Evolutionary conservation across 2,888 invertebrate species (phyloP).

Genomic region (Erebia palarica): DNA sequence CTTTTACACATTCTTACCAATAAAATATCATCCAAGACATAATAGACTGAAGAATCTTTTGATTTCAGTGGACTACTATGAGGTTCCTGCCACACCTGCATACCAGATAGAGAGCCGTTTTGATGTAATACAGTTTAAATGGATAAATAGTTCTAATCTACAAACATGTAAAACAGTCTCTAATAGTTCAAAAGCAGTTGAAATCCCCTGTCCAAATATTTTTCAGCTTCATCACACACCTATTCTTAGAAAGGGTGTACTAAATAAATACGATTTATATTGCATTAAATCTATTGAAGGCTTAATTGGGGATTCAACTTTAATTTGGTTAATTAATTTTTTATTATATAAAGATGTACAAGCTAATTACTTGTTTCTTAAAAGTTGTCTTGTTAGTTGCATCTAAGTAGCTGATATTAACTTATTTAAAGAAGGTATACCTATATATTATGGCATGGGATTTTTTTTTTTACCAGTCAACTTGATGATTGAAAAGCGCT

Average conservation of each 20-base stretch:
- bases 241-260: constrained; percentile 40
- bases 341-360: constrained; percentile 52
- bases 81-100: constrained; percentile 50
- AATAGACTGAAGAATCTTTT: constrained; percentile 14
- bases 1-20: too few relatives aligned
- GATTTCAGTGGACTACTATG: constrained; percentile 51
- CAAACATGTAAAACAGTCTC: neutral
- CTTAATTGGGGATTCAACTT: constrained; percentile 42
- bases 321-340: constrained; percentile 58
- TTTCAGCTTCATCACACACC: constrained; percentile 1
- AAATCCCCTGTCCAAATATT: neutral
- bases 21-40: neutral
- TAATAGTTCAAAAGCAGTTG: neutral
- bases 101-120: constrained; percentile 56
- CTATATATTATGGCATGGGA: too few relatives aligned
- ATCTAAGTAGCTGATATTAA: constrained; percentile 1
- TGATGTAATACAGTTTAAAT: constrained; percentile 41
- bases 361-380: constrained; percentile 53
- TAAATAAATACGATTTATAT: constrained; percentile 50
- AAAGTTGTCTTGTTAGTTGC: constrained; percentile 41
- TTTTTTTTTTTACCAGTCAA: too few relatives aligned
- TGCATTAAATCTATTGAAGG: constrained; percentile 52
- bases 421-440: too few relatives aligned
- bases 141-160: constrained; percentile 35
- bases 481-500: too few relatives aligned